phyloP scores from a whole-genome alignment of 2,113 vertebrate species.

The Xyrauchen texanus region DNA sequence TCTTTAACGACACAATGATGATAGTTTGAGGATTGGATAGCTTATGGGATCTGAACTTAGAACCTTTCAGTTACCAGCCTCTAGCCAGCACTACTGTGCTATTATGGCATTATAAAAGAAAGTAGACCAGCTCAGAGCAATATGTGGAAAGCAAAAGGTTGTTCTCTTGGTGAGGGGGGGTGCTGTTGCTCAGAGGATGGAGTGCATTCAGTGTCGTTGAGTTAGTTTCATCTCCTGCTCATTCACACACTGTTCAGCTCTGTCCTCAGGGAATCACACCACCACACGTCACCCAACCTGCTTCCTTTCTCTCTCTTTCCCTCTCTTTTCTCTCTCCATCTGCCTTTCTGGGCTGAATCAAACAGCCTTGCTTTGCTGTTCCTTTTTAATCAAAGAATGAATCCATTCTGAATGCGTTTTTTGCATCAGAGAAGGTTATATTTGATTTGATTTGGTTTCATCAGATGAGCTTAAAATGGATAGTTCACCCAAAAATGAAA shows the following conservation, averaged over 20 bases:
- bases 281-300: conserved; percentile 31
- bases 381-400: conserved; percentile 5
- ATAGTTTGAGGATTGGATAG: no score
- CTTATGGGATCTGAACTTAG: no score
- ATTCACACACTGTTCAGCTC: conserved; percentile 26
- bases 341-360: conserved; percentile 25
- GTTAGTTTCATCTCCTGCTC: conserved; percentile 25
- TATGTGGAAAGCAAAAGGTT: background rate
- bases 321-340: background rate
- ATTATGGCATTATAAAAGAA: background rate
- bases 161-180: background rate
- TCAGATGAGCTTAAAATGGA: no score
- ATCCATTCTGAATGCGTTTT: background rate
- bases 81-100: no score
- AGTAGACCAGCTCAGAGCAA: background rate
- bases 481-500: no score
- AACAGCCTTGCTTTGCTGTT: background rate
- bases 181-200: background rate
- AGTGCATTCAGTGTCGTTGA: background rate
- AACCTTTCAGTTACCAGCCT: no score
- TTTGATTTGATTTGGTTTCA: no score
- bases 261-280: conserved; percentile 20
- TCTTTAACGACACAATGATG: no score
- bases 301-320: conserved; percentile 21
- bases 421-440: no score